Conservation (phyloP, 2,113 vertebrate species). For the Fulica atra region DNA sequence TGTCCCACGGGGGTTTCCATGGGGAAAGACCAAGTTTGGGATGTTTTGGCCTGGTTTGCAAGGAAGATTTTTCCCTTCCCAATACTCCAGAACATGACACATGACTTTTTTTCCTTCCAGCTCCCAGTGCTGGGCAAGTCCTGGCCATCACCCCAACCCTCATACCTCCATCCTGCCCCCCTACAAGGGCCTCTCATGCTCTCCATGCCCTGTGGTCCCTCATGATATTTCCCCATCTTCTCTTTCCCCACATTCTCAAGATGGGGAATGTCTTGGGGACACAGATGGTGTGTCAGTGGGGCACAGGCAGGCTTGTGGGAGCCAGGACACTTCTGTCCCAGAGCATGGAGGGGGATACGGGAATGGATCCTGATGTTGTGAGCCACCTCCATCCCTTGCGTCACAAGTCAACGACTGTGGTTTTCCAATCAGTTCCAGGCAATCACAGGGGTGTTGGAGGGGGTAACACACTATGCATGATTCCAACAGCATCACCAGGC, state of each 20-base stretch:
- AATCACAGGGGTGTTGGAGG: no score
- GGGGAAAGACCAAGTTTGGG: background rate
- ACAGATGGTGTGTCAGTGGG: no score
- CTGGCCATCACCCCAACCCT: background rate
- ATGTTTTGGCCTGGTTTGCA: background rate
- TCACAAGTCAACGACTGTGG: background rate
- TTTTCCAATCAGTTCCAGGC: background rate
- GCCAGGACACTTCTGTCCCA: no score
- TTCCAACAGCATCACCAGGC: background rate
- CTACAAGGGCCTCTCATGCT: background rate
- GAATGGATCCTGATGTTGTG: rapidly evolving
- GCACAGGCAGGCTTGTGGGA: no score
- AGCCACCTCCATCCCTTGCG: rapidly evolving
- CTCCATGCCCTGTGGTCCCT: background rate
- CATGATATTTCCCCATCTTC: background rate
- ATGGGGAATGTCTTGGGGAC: background rate
- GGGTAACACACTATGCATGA: background rate
- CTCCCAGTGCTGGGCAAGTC: background rate
- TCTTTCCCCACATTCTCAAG: background rate
- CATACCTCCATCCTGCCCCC: background rate
- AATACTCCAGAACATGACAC: background rate
- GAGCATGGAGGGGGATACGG: background rate
- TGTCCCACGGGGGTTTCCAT: background rate
- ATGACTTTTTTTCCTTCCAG: background rate
- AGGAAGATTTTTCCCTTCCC: background rate